Evolutionary conservation across 2,888 invertebrate genomes (phyloP), one percentile per base, ranked within the genome.

Genomic region (Alloplasta piceator): DNA sequence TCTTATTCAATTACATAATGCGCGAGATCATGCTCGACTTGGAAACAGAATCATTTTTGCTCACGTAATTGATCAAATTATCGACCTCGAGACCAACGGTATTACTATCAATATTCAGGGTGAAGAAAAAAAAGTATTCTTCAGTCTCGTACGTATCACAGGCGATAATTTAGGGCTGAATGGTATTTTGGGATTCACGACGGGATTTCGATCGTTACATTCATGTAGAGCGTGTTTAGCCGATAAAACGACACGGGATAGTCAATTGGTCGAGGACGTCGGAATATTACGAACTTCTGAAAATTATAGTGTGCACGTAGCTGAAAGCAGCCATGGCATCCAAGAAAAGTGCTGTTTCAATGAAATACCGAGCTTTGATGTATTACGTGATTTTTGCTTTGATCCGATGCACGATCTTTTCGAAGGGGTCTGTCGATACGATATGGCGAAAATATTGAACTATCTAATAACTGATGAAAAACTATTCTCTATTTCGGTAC

Each of bases 341-440:
- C 6, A 50, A 7, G 77, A 81, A 48, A 41, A 77, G 70, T 83
- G 84, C 55, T 58, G 73, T 60, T 85, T 85, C 64, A 78, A 85
- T 38, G 36, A 68, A 60, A 80, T 84, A 6, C 70, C 70, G 6
- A 75, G 74, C 66, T 85, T 74, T 72, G 72, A 85, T 12, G 58
- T 76, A 12, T 71, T 36, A 3, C 26, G 70, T 43, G 84, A 85
- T 76, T 39, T 78, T 5, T 43, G 50, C 50, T 55, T 83, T 12
- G 83, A 85, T 52, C 43, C 58, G 1, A 82, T 76, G 46, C 85
- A 85, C 39, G 84, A 85, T 75, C 38, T 85, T 14, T 55, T 76
- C 26, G 82, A 84, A 79, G 84, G 82, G 0, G 26, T 26, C 26
- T 26, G 26, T 26, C 26, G 26, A 26, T 26, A 26, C 3, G 26